Evolutionary conservation across 2,797 vertebrate genomes (phyloP), one percentile per base, ranked within the genome.

Genomic region (Premnoplex brunnescens): DNA sequence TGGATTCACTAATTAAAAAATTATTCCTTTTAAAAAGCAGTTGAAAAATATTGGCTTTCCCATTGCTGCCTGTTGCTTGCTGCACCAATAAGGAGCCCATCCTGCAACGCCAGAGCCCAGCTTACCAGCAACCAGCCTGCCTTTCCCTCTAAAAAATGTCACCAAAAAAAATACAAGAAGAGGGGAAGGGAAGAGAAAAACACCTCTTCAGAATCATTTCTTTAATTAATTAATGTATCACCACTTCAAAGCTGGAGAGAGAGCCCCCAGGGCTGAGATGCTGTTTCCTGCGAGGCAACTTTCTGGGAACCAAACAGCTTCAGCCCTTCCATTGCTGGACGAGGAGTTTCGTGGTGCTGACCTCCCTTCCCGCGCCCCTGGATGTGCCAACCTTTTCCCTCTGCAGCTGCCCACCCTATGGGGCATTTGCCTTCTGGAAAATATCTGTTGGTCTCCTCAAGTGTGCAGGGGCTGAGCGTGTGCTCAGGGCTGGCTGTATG

Each of bases 1-100:
- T 93, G 59, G 80, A 59, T 81, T 93, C 76, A 62, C 88, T 93
- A 93, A 96, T 96, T 93, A 78, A 93, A 95, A 97, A 94, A 85
- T 43, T 2, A 82, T 89, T 94, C 24, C 30, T 84, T 74, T 91
- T 54, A 48, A 85, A 91, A 91, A 73, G 64, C 72, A 46, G 69
- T 56, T 55, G 88, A 85, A 95, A 96, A 93, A 86, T 20, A 91
- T 14, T 83, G 52, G 56, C 73, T 79, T 60, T 51, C 49, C 79
- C 46, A 5, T 26, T 23, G 8, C 44, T 0, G 58, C 60, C 54
- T 49, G 68, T 56, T 0, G 3, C 41, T 81, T 2, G 39, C 71
- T 62, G 60, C 1, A 18, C 36, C 0, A 0, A 67, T 54, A 22
- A 77, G 30, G 51, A 63, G 36, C 89, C 63, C 24, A 6, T 91